Evolutionary conservation across 2,797 vertebrate genomes (phyloP).

Genomic region (Decapterus maruadsi): DNA sequence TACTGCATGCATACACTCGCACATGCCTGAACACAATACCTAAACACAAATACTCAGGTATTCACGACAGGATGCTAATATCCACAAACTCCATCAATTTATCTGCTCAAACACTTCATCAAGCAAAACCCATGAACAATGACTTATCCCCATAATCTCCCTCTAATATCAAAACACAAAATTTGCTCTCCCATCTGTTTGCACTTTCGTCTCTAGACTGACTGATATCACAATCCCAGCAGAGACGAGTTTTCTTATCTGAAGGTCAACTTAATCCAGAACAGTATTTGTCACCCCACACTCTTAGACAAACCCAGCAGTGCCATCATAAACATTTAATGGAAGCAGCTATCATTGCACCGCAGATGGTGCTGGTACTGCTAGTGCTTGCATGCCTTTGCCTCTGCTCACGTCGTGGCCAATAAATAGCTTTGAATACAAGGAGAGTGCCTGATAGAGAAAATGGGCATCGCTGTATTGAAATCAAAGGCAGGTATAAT

Average conservation of each 20-base stretch:
- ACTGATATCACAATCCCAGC: constrained; percentile 42
- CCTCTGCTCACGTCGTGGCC: constrained; percentile 59
- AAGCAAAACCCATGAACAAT: constrained; percentile 25
- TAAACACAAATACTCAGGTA: constrained; percentile 11
- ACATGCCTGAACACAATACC: neutral
- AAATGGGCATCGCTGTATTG: constrained; percentile 42
- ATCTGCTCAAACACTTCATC: constrained; percentile 17
- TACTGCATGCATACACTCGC: neutral
- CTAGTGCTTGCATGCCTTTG: constrained; percentile 47
- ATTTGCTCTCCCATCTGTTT: constrained; percentile 35
- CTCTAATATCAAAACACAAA: constrained; percentile 34
- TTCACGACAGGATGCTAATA: constrained; percentile 33
- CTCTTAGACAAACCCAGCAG: constrained; percentile 68
- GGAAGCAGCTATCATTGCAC: constrained; percentile 78
- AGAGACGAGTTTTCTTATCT: constrained; percentile 72
- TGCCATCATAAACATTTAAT: constrained; percentile 80
- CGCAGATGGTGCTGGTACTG: constrained; percentile 77
- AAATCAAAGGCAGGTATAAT: constrained; percentile 34
- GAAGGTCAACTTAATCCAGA: constrained; percentile 78
- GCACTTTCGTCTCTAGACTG: constrained; percentile 27
- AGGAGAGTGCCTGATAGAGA: constrained; percentile 52
- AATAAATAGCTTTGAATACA: constrained; percentile 71
- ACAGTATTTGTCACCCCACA: constrained; percentile 69
- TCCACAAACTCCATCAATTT: constrained; percentile 18
- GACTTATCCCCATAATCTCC: constrained; percentile 24